phyloP scores from a whole-genome alignment of 2,888 invertebrate species.

The Nudaria mundana region DNA sequence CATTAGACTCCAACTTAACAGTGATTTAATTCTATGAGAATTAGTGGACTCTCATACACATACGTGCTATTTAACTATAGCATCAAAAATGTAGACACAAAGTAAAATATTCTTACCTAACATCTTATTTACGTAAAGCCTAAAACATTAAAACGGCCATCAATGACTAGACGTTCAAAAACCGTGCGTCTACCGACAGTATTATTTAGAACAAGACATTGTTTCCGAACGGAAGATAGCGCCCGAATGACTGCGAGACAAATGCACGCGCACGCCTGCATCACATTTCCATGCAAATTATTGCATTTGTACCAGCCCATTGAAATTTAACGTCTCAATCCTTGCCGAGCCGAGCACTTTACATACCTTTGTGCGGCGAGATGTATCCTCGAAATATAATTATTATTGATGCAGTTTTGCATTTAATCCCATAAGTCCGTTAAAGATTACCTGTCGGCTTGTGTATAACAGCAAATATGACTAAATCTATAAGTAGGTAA shows the following conservation, averaged over 20 bases:
- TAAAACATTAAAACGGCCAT: constrained; percentile 2
- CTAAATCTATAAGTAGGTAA: too few relatives aligned
- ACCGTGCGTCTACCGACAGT: not conserved
- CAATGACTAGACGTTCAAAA: not conserved
- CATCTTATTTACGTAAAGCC: too few relatives aligned
- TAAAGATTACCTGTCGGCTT: constrained; percentile 5
- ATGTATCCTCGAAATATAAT: constrained; percentile 23
- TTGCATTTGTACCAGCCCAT: constrained; percentile 37
- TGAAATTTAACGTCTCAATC: constrained; percentile 57
- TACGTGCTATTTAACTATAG: too few relatives aligned
- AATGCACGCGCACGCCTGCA: constrained; percentile 42
- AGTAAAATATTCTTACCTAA: too few relatives aligned
- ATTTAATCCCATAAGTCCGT: constrained; percentile 26
- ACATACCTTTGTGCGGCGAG: constrained; percentile 36
- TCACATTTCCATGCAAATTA: constrained; percentile 43
- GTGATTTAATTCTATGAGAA: too few relatives aligned
- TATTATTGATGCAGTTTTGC: constrained; percentile 34
- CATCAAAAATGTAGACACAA: too few relatives aligned
- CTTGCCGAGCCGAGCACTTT: constrained; percentile 32
- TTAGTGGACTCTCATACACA: too few relatives aligned
- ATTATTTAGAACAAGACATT: constrained; percentile 13
- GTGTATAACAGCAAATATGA: too few relatives aligned
- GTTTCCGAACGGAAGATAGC: constrained; percentile 27
- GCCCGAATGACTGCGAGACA: constrained; percentile 18
- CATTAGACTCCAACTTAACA: too few relatives aligned